Base-by-base conservation (phyloP, 2,888 invertebrate species). In the Scaptomyza reducta region DNA sequence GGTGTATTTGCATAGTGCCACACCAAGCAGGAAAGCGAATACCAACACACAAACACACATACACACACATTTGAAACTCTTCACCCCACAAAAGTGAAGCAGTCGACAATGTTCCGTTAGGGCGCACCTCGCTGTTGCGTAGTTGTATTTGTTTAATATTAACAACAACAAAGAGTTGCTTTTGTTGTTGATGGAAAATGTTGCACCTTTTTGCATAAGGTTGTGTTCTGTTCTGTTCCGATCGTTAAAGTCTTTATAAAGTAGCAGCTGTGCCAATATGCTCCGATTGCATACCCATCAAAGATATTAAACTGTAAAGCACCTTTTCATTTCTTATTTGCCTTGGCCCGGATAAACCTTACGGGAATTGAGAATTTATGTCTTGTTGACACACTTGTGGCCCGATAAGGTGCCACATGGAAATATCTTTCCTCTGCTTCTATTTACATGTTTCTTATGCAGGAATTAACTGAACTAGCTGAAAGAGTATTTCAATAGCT, bases 191-290 rank as follows among this genome's bases (percentile, higher is more conserved):
- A 40, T 40, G 74, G 72, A 74, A 78, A 80, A 77, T 73, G 79
- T 80, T 80, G 80, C 80, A 85, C 82, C 86, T 82, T 83, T 82
- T 85, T 85, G 83, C 83, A 83, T 83, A 86, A 82, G 73, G 75
- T 68, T 50, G 68, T 58, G 75, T 73, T 74, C 51, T 27, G 62
- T 49, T 47, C 42, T 40, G 58, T 49, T 51, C 42, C 47, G 55
- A 66, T 72, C 61, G 40, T 29, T 6, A 16, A 62, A 50, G 62
- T 66, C 69, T 49, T 69, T 47, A 64, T 54, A 62, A 63, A 66
- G 47, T 70, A 75, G 79, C 83, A 84, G 83, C 83, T 84, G 83
- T 87, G 84, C 87, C 72, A 84, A 84, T 79, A 84, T 40, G 16
- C 65, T 25, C 45, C 49, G 70, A 64, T 59, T 56, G 50, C 46